Conservation (phyloP, 2,113 vertebrate genomes). For the Perca flavescens region DNA sequence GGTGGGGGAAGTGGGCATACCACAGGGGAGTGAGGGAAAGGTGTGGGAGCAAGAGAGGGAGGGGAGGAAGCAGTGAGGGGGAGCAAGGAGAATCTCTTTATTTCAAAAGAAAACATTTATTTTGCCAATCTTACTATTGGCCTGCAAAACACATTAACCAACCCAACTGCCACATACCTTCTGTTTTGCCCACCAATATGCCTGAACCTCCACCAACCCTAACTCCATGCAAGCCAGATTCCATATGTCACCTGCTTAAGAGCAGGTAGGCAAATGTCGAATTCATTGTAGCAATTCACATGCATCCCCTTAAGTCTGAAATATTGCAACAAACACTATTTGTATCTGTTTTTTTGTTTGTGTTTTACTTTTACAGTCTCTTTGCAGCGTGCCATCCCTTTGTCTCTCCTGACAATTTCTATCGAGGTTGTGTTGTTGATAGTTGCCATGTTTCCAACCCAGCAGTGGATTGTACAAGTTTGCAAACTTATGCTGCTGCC, state of each 20-base stretch:
- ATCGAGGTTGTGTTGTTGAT: conserved; percentile 90
- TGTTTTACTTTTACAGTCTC: conserved; percentile 70
- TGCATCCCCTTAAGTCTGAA: background rate
- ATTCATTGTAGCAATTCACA: background rate
- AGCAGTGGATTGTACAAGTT: conserved; percentile 89
- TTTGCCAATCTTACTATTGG: too few species aligned
- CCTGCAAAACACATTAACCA: conserved; percentile 83
- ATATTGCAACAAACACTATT: background rate
- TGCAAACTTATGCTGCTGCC: conserved; percentile 89
- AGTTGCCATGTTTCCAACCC: conserved; percentile 84
- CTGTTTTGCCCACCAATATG: conserved; percentile 53
- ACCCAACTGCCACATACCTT: conserved; percentile 84
- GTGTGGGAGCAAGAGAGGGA: too few species aligned
- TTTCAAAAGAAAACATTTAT: too few species aligned
- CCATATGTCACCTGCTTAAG: conserved; percentile 87
- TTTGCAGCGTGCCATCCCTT: conserved; percentile 80
- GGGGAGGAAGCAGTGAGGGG: too few species aligned
- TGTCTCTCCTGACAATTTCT: conserved; percentile 83
- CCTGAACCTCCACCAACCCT: conserved; percentile 57
- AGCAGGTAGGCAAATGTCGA: conserved; percentile 81
- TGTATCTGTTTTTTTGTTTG: background rate
- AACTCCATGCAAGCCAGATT: conserved; percentile 82
- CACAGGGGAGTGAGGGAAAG: too few species aligned
- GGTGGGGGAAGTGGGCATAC: too few species aligned
- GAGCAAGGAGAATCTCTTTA: too few species aligned